Base-by-base conservation (phyloP, 2,888 invertebrate genomes). In the Dichetophora obliterata region DNA sequence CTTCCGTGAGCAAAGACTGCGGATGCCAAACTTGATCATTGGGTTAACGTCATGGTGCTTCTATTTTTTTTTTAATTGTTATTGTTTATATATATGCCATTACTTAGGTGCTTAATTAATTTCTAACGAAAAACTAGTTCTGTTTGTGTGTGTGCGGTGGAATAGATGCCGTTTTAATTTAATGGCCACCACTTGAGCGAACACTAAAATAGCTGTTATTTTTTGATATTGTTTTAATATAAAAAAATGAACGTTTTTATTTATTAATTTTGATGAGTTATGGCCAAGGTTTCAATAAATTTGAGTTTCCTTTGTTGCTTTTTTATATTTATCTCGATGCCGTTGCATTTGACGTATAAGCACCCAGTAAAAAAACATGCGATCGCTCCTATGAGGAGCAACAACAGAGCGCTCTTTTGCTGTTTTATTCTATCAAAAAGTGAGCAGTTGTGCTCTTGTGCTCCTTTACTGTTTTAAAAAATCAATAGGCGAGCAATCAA, bases 251-350 rank as follows among this genome's bases (percentile, higher is more conserved):
- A 85, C 85, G 84, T 76, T 84, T 78, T 22, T 14, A 22, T 54
- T 19, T 75, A 75, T 57, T 37, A 80, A 22, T 78, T 76, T 73
- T 80, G 81, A 81, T 84, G 83, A 83, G 85, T 85, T 84, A 85
- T 85, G 85, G 85, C 85, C 85, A 85, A 85, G 85, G 85, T 75
- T 76, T 76, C 4, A 59, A 59, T 24, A 22, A n/a, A 27, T 27
- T 43, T 43, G 2, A 1, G 37, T 43, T 43, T 43, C 3, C 0
- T 43, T 43, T 11, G 11, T 43, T 43, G 11, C 11, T 43, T 43
- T 43, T 43, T 11, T 11, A 14, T 6, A 43, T 43, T 11, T 11
- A 6, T 2, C 43, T 43, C 4, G 11, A 2, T 43, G 11, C 43
- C 11, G 43, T 43, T 43, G 43, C 11, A 11, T 43, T 43, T 14